Evolutionary conservation across 1,140 invertebrate genomes (phyloP).

Genomic region (Drosophila hydei): DNA sequence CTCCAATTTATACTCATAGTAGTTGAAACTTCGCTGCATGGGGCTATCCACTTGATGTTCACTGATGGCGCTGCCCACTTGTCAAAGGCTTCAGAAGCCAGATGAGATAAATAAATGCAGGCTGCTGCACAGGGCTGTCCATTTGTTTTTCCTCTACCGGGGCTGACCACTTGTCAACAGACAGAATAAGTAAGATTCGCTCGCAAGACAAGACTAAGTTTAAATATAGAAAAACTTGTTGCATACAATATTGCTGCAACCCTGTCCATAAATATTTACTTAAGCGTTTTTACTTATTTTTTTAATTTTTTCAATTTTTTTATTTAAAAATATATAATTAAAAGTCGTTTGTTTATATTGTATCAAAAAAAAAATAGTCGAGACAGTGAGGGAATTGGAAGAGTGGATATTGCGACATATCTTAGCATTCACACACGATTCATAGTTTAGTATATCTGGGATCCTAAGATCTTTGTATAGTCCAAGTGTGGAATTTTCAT

Average conservation of each 20-base stretch:
- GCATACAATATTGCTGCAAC: too few relatives aligned
- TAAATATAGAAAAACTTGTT: too few relatives aligned
- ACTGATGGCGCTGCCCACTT: conserved; percentile 7
- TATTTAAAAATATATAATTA: conserved; percentile 51
- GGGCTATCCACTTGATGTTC: background rate
- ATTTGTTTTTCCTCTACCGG: background rate
- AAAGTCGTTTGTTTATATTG: conserved; percentile 50
- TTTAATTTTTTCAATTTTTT: conserved; percentile 32
- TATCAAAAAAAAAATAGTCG: conserved; percentile 43
- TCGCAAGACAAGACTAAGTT: too few relatives aligned
- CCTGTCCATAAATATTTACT: background rate
- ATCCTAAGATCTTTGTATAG: conserved; percentile 20
- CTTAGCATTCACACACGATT: conserved; percentile 18
- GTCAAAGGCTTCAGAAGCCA: too few relatives aligned
- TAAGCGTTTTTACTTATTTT: conserved; percentile 2
- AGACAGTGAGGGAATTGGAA: conserved; percentile 19
- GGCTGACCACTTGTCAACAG: conserved; percentile 17
- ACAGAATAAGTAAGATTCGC: too few relatives aligned
- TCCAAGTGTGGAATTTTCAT: conserved; percentile 17
- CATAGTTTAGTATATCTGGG: conserved; percentile 12
- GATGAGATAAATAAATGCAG: too few relatives aligned
- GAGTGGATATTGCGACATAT: conserved; percentile 25
- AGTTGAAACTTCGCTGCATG: too few relatives aligned
- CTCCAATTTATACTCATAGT: too few relatives aligned
- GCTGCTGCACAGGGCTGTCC: background rate